Evolutionary conservation across 2,797 vertebrate genomes (phyloP).

Genomic region (Delichon dasypus): DNA sequence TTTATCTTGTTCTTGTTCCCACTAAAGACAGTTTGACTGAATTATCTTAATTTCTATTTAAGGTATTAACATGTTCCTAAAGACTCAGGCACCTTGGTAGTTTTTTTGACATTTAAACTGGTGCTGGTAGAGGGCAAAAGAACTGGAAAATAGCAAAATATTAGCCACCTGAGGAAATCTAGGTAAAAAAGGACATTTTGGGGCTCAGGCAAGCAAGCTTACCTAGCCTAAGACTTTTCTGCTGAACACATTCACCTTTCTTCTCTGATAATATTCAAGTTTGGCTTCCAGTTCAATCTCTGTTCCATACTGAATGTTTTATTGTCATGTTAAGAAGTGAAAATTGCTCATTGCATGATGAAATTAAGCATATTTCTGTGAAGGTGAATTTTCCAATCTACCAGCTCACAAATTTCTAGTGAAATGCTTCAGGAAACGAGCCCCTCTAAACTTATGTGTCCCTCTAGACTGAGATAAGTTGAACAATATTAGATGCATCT

Average conservation of each 20-base stretch:
- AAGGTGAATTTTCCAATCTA: not conserved
- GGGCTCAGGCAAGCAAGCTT: not conserved
- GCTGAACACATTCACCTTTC: not conserved
- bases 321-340: not conserved
- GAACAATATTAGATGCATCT: conserved; percentile 29
- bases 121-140: not conserved
- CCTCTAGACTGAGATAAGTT: conserved; percentile 50
- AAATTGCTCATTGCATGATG: not conserved
- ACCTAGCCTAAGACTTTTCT: not conserved
- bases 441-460: conserved; percentile 39
- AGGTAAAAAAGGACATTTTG: not conserved
- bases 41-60: not conserved
- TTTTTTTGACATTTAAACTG: not conserved
- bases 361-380: not conserved
- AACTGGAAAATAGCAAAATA: not conserved
- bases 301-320: not conserved
- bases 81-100: not conserved
- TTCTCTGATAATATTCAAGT: not conserved
- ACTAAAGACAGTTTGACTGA: not conserved
- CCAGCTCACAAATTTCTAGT: not conserved
- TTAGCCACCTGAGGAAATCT: not conserved
- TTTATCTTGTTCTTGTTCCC: not conserved
- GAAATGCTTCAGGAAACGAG: conserved; percentile 3
- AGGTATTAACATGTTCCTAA: not conserved
- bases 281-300: not conserved